Base-by-base conservation (phyloP, 2,797 vertebrate species). In the Lophotriccus pileatus region DNA sequence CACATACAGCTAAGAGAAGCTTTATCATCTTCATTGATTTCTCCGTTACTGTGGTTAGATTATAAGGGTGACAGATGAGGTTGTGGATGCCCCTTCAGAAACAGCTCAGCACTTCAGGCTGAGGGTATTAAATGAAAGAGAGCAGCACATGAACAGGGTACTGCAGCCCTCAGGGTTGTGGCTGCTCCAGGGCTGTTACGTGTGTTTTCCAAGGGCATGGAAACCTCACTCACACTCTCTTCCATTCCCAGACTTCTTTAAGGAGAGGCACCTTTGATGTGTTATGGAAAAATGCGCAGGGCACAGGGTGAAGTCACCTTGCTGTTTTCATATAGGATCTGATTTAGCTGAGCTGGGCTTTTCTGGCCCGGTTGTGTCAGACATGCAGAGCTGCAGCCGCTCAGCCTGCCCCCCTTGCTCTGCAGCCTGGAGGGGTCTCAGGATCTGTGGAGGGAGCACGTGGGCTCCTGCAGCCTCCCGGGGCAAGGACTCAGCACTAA, bases 81-180 rank as follows among this genome's bases (percentile, higher is more conserved):
- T 47, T 86, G 69, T 27, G 63, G 32, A 44, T 27, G 9, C 9
- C 32, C 15, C 20, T 68, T 81, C 72, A 72, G 73, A 59, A 94
- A 66, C 22, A 47, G 32, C 43, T 73, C 52, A 49, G 55, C 44
- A 27, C 28, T 69, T 94, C 9, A 73, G 25, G 46, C 39, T 56
- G 60, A 63, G 36, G 22, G 17, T 64, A 20, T 58, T 56, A 28
- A 58, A 80, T 72, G 34, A 22, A 62, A 85, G 27, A 13, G 52
- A 58, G 41, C 60, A 59, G 25, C 2, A 3, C 6, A 3, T 25
- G 69, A 56, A 34, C 11, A 44, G 8, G 16, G 34, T 34, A 22
- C 15, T 22, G 23, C 0, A 1, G 32, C 16, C 12, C 39, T 23
- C 1, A 4, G 32, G 23, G 32, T 28, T 83, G 23, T 79, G 63